Evolutionary conservation across 2,888 invertebrate genomes (phyloP), one percentile per base, ranked within the genome.

Genomic region (Coleophora deauratella): DNA sequence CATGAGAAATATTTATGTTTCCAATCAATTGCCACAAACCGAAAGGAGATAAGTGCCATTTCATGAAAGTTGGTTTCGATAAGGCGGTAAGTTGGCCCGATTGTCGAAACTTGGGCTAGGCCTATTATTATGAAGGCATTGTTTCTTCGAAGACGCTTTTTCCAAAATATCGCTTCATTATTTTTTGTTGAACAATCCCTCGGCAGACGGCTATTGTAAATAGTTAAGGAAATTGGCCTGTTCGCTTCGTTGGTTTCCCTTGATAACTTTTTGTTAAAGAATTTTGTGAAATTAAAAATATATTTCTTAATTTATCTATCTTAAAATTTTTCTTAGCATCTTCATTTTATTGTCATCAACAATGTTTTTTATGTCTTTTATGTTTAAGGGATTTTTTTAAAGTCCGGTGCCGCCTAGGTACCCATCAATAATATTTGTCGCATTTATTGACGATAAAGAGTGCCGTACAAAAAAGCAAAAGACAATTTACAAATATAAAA

Each of bases 31-130:
- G 53, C 51, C 54, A 21, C 21, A 52, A 54, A 67, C 59, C 52
- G 59, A 63, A 66, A 67, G 66, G 59, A 68, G 71, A 72, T 73
- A 75, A 75, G 71, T 77, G 71, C 72, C 71, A 66, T 66, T 65
- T 56, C 55, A 56, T 50, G 54, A 62, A 77, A 76, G 57, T 72
- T 71, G 54, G 52, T 46, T 10, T 49, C 57, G 79, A 77, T 77
- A 77, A 73, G 63, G 41, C 42, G 51, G 51, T 57, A 67, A 71
- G 64, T 76, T 73, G 52, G 55, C 37, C 53, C 52, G 49, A 57
- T 57, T 50, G 45, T 46, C 57, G 64, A 64, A 74, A 75, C 68
- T 75, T 74, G 56, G 57, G 49, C 56, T 59, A 53, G 59, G 56
- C 55, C 67, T 62, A 69, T 75, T 77, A 73, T 75, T 67, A 58